These are phyloP conservation scores for Oreonectes daqikongensis DNA, from an alignment of 2,797 vertebrate genomes.

Conservation along the genomic window DNA sequence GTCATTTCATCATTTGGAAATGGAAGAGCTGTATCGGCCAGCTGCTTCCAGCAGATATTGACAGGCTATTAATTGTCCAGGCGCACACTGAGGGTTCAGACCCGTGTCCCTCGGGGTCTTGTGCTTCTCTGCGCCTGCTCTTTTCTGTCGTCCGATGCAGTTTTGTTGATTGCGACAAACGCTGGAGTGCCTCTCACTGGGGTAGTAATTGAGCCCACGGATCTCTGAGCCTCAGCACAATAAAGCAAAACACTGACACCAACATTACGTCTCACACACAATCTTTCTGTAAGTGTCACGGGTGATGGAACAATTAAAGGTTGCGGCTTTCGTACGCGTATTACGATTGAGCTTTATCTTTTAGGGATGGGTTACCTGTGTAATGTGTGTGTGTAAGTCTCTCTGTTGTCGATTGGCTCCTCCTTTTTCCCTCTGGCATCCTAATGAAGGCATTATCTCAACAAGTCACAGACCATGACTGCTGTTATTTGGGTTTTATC, in stretches of 20 bases:
- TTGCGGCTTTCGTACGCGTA: not conserved
- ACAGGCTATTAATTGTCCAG: constrained; percentile 43
- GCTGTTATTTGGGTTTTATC: constrained; percentile 58
- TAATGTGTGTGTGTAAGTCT: not conserved
- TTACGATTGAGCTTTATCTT: constrained; percentile 25
- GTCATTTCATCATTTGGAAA: constrained; percentile 33
- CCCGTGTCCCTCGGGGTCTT: constrained; percentile 15
- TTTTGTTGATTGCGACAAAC: constrained; percentile 56
- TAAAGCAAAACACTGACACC: constrained; percentile 49
- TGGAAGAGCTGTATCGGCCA: constrained; percentile 23
- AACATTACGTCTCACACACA: not conserved
- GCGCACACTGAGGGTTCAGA: constrained; percentile 20
- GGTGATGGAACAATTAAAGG: constrained; percentile 48
- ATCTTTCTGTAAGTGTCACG: constrained; percentile 4
- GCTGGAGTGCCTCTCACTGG: constrained; percentile 42
- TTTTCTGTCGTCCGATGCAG: constrained; percentile 39
- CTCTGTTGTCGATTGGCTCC: constrained; percentile 30
- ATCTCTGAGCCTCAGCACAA: constrained; percentile 56
- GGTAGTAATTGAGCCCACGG: constrained; percentile 49
- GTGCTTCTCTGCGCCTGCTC: constrained; percentile 9
- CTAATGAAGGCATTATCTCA: constrained; percentile 62
- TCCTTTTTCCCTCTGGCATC: constrained; percentile 46
- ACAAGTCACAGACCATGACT: constrained; percentile 57
- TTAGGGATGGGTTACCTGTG: constrained; percentile 6
- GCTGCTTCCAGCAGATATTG: constrained; percentile 42